phyloP scores from a whole-genome alignment of 1,140 invertebrate genomes.

The Aethina tumida region DNA sequence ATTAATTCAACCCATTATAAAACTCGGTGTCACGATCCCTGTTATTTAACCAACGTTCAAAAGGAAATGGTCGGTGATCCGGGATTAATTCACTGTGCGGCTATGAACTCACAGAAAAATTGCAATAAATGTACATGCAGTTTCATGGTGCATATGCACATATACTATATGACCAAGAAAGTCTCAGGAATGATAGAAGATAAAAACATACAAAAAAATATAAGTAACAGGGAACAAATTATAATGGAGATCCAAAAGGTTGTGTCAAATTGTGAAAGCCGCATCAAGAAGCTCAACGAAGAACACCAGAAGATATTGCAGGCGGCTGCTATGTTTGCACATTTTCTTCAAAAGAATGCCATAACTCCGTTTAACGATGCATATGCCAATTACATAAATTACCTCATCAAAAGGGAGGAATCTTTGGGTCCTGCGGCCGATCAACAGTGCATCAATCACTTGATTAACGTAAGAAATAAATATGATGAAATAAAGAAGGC shows the following conservation, averaged over 20 bases:
- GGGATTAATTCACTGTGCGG: slow-evolving; percentile 23
- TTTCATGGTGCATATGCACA: slow-evolving; percentile 25
- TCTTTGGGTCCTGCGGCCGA: too few relatives aligned
- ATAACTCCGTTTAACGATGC: slow-evolving; percentile 26
- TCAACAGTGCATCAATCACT: too few relatives aligned
- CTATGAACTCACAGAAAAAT: slow-evolving; percentile 19
- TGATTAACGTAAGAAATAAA: too few relatives aligned
- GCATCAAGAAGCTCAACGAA: slow-evolving; percentile 14
- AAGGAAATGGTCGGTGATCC: slow-evolving; percentile 25
- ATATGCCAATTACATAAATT: slow-evolving; percentile 23
- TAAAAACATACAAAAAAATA: slow-evolving; percentile 12
- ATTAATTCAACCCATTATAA: slow-evolving; percentile 28
- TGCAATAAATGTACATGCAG: slow-evolving; percentile 24
- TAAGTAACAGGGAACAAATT: slow-evolving; percentile 16
- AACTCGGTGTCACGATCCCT: slow-evolving; percentile 29
- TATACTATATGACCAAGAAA: slow-evolving; percentile 24
- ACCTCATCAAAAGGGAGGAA: slow-evolving; percentile 22
- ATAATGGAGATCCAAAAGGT: slow-evolving; percentile 14
- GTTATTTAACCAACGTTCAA: slow-evolving; percentile 25
- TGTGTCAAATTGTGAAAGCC: slow-evolving; percentile 11
- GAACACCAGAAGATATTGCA: slow-evolving; percentile 21
- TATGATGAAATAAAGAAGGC: too few relatives aligned
- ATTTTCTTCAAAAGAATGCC: slow-evolving; percentile 24
- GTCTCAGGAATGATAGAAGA: slow-evolving; percentile 15
- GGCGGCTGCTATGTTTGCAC: slow-evolving; percentile 22